These are phyloP conservation scores for Muscicapa comitata DNA, from an alignment of 2,797 vertebrate genomes.

Conservation along the genomic window DNA sequence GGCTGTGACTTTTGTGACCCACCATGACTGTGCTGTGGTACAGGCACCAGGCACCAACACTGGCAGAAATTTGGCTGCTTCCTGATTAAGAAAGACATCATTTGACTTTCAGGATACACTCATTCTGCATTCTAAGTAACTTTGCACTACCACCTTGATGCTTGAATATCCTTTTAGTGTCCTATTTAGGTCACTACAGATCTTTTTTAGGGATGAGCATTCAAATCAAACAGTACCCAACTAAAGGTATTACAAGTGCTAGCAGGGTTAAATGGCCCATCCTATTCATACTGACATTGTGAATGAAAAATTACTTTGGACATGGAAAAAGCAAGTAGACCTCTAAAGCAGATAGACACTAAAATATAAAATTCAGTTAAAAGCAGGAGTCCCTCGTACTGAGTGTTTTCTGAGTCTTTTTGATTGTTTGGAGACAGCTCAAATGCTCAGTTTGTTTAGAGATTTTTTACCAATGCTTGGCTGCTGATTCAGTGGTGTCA, in stretches of 20 bases:
- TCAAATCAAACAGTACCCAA: not conserved
- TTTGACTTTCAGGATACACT: not conserved
- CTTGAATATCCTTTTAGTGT: not conserved
- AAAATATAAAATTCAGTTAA: not conserved
- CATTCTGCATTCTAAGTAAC: not conserved
- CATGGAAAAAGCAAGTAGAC: not conserved
- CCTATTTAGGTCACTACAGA: not conserved
- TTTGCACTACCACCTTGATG: not conserved
- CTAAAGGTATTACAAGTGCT: not conserved
- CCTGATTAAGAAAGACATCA: not conserved
- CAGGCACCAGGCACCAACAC: not conserved
- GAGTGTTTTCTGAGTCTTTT: not conserved
- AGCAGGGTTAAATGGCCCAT: not conserved
- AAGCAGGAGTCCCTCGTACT: not conserved
- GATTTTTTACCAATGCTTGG: not conserved
- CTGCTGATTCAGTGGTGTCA: not conserved
- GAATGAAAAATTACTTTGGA: not conserved
- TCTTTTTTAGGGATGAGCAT: not conserved
- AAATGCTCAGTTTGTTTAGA: not conserved
- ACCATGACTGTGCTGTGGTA: too few species aligned
- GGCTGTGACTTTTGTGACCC: fast-evolving
- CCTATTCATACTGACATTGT: not conserved
- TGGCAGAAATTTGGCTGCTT: not conserved
- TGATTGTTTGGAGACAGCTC: not conserved
- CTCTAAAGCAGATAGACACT: not conserved